Conservation (phyloP, 2,113 vertebrate species). For the Petroica traversi region DNA sequence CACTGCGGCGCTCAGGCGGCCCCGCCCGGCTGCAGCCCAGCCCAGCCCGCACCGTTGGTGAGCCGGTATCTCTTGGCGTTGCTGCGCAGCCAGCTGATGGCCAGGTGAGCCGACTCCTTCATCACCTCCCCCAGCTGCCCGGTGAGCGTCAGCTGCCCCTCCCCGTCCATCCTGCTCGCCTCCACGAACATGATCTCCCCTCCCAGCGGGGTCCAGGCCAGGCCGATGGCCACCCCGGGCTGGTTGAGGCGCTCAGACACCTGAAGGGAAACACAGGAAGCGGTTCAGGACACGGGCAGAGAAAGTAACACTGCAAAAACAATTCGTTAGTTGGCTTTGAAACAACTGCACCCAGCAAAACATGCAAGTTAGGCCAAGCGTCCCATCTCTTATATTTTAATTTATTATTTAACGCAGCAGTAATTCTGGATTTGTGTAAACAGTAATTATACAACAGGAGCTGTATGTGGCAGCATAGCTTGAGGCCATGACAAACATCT, state of each 20-base stretch:
- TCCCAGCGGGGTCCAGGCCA: conserved; percentile 93
- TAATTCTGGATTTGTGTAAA: not conserved
- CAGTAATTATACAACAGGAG: not conserved
- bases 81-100: conserved; percentile 95
- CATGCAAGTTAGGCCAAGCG: not conserved
- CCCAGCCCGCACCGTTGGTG: conserved; percentile 87
- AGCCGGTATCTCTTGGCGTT: conserved; percentile 90
- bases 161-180: conserved; percentile 93
- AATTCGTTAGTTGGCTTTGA: not conserved
- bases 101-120: conserved; percentile 96
- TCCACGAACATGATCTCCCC: conserved; percentile 99
- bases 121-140: conserved; percentile 94
- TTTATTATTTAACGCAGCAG: not conserved
- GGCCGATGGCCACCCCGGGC: conserved; percentile 91
- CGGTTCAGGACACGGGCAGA: fast-evolving
- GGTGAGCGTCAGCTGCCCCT: conserved; percentile 92
- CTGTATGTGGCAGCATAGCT: not conserved
- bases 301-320: not conserved
- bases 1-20: no score
- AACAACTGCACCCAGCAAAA: not conserved
- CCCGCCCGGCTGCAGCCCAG: no score
- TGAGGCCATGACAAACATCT: not conserved
- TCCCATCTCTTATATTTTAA: not conserved
- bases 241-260: conserved; percentile 91
- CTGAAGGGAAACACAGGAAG: conserved; percentile 55